phyloP scores from a whole-genome alignment of 37 sponge, comb jelly and placozoan species.

The Haliclona indistincta region DNA sequence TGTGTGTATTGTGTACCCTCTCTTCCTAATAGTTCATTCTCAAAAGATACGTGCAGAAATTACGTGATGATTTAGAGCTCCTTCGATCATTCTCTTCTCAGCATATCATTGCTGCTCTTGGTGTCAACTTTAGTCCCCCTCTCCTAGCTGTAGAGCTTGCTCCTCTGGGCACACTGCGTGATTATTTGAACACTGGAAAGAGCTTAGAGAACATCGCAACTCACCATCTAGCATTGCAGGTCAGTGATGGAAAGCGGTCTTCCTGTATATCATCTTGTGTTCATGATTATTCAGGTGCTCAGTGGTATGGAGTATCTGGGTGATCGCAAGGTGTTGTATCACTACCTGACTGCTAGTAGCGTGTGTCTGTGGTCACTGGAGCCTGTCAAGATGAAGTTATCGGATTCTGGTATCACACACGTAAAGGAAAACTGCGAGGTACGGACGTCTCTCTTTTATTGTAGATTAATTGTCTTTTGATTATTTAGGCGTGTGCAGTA shows the following conservation, averaged over 20 bases:
- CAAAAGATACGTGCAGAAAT: constrained; percentile 6
- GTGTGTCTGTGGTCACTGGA: constrained; percentile 61
- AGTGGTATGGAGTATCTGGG: constrained; percentile 53
- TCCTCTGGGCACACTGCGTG: constrained; percentile 55
- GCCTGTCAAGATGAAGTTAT: constrained; percentile 65
- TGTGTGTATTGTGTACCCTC: not conserved
- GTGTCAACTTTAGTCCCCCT: constrained; percentile 46
- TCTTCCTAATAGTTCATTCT: constrained; percentile 34
- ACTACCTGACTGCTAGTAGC: constrained; percentile 36
- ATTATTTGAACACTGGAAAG: not conserved
- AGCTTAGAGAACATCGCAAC: not conserved
- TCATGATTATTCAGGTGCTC: constrained; percentile 29
- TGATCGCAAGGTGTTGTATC: constrained; percentile 26
- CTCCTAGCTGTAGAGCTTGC: constrained; percentile 58
- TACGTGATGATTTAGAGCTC: constrained; percentile 19
- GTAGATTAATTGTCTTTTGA: not conserved
- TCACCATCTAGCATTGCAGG: constrained; percentile 70
- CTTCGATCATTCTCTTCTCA: constrained; percentile 30
- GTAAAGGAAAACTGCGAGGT: constrained; percentile 41
- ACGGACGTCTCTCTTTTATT: not conserved
- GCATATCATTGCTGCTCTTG: constrained; percentile 37
- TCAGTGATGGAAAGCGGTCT: not conserved
- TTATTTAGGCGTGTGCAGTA: not conserved
- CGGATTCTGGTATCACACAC: constrained; percentile 60
- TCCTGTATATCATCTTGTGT: not conserved